Evolutionary conservation across 2,113 vertebrate genomes (phyloP).

Genomic region (Lycaon pictus): DNA sequence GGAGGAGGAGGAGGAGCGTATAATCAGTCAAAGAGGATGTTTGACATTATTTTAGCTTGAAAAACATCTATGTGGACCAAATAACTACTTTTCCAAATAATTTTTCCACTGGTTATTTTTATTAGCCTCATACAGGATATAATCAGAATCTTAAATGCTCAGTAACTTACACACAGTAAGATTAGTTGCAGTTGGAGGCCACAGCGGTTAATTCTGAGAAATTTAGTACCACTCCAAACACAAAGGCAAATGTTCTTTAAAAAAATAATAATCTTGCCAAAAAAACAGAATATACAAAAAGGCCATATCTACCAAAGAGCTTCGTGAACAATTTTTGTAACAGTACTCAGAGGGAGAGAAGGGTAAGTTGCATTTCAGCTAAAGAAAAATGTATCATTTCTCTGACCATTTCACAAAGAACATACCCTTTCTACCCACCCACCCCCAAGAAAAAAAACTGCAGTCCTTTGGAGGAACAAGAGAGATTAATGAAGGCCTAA

Average conservation of each 20-base stretch:
- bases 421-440: background rate
- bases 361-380: constrained; percentile 10
- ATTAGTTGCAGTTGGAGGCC: constrained; percentile 27
- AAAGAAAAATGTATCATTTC: background rate
- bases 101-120: constrained; percentile 38
- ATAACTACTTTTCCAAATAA: constrained; percentile 60
- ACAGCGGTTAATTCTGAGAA: constrained; percentile 48
- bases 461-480: background rate
- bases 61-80: constrained; percentile 32
- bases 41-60: constrained; percentile 52
- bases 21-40: constrained; percentile 53
- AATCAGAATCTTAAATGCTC: background rate
- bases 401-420: background rate
- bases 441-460: background rate
- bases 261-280: constrained; percentile 64
- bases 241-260: constrained; percentile 54
- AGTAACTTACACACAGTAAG: background rate
- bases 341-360: constrained; percentile 1
- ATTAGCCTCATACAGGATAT: constrained; percentile 6
- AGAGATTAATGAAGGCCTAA: constrained; percentile 28
- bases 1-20: background rate
- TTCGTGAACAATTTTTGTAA: constrained; percentile 41
- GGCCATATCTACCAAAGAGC: constrained; percentile 23
- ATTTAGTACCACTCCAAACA: constrained; percentile 18
- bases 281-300: constrained; percentile 43